Evolutionary conservation across 2,888 invertebrate species (phyloP).

Genomic region (Hemistola chrysoprasaria): DNA sequence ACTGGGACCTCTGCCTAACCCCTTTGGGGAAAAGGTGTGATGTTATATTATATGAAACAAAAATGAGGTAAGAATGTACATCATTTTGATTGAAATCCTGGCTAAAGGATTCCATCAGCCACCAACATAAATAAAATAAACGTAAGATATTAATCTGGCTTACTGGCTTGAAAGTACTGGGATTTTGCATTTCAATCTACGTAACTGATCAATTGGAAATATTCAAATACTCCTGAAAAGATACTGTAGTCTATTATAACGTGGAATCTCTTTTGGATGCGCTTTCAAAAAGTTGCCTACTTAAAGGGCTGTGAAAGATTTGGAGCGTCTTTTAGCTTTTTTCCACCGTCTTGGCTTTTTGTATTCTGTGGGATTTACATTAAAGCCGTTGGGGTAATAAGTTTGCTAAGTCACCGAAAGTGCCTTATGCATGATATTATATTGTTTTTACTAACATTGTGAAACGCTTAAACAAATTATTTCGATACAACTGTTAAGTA

Average conservation of each 20-base stretch:
- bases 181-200: conserved; percentile 25
- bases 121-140: conserved; percentile 3
- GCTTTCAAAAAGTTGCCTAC: conserved; percentile 32
- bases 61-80: no score
- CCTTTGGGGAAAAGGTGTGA: no score
- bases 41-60: no score
- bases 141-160: not conserved
- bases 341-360: not conserved
- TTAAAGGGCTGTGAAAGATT: conserved; percentile 35
- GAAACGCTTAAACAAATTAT: no score
- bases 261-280: conserved; percentile 18
- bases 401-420: no score
- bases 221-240: conserved; percentile 26
- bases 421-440: no score
- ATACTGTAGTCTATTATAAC: conserved; percentile 17
- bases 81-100: no score
- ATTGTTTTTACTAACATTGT: no score
- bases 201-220: conserved; percentile 27
- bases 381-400: not conserved
- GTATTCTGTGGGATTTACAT: not conserved
- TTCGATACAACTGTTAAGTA: no score
- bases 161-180: conserved; percentile 12
- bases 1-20: no score
- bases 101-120: no score
- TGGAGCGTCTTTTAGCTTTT: conserved; percentile 16